phyloP scores from a whole-genome alignment of 2,113 vertebrate species.

The Corvus cornix region DNA sequence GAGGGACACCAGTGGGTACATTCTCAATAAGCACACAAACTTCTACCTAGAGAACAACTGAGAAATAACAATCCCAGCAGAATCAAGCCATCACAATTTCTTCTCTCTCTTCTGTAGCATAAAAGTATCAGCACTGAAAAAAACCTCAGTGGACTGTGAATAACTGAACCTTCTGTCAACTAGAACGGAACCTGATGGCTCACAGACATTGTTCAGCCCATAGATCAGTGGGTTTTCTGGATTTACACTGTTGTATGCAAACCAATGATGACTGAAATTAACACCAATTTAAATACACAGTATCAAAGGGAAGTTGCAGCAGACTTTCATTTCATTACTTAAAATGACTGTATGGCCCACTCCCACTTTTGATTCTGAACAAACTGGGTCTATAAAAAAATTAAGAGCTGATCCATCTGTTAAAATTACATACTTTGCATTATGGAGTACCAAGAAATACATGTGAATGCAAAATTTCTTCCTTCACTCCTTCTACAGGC shows the following conservation, averaged over 20 bases:
- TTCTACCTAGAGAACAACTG: not conserved
- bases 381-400: not conserved
- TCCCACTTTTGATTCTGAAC: not conserved
- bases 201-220: not conserved
- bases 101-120: not conserved
- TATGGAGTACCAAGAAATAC: not conserved
- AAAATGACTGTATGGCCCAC: not conserved
- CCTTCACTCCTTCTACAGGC: not conserved
- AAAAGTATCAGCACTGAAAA: not conserved
- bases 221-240: not conserved
- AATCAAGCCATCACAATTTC: not conserved
- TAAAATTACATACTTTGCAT: not conserved
- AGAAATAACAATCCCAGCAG: not conserved
- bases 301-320: not conserved
- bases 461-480: not conserved
- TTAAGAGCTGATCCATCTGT: not conserved
- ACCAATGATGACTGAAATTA: not conserved
- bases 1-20: not conserved
- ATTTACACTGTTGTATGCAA: not conserved
- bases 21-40: not conserved
- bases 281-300: not conserved
- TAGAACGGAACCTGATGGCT: not conserved
- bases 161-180: not conserved
- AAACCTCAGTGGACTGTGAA: not conserved
- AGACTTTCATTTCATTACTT: not conserved